Base-by-base conservation (phyloP, 2,113 vertebrate species). In the Rallus limicola region DNA sequence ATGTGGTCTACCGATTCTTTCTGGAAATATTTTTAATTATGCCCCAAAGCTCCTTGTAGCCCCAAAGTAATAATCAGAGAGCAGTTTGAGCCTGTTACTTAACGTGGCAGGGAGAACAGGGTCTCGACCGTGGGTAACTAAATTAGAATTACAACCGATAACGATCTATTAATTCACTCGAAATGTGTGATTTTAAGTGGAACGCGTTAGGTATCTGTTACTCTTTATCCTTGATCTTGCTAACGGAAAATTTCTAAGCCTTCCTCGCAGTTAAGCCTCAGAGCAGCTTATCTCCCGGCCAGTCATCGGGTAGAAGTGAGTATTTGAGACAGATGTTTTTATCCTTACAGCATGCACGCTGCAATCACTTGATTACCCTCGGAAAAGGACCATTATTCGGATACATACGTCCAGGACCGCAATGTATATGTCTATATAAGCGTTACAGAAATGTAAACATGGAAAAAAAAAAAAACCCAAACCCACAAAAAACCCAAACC, bases 1-100 rank as follows among this genome's bases (percentile, higher is more conserved):
- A 99, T 99, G 98, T 98, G 98, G 98, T 98, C 96, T 94, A 97
- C 98, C 93, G 98, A 97, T 97, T 97, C 98, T 98, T 98, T 98
- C 98, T 98, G 98, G 98, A 98, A 98, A 98, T 98, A 98, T 98
- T 98, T 95, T 98, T 98, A 99, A 99, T 99, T 98, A 98, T 89
- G 97, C 97, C 98, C 98, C 98, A 98, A 98, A 98, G 98, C 90
- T 93, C 70, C 93, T 60, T 59, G 89, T 89, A 96, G 79, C 97
- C 96, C 97, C 96, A 85, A 83, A 97, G 97, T 98, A 97, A 98
- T 97, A 97, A 98, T 97, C 97, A 97, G 96, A 88, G 96, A 97
- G 91, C 55, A 82, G 93, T 96, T 96, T 93, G 96, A 93, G 97
- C 96, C 98, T 96, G 93, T 94, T 95, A 3, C 88, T 97, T 87